Evolutionary conservation across 1,140 invertebrate species (phyloP).

Genomic region (Akabosia matsudoensis): DNA sequence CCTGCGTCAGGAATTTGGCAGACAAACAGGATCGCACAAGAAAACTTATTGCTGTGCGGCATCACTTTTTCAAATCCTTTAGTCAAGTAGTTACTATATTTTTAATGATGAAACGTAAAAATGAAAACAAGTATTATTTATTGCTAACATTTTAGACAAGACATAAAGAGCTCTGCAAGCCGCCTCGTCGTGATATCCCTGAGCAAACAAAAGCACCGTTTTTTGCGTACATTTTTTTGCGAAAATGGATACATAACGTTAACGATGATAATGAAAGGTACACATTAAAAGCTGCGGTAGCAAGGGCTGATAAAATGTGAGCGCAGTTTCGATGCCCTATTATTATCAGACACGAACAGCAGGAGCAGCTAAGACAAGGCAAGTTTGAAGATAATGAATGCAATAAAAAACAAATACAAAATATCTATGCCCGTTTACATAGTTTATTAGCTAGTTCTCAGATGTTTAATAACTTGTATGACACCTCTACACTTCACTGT

Average conservation of each 20-base stretch:
- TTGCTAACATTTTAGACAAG: too few relatives aligned
- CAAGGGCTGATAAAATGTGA: background rate
- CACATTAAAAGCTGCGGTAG: background rate
- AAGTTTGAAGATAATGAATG: background rate
- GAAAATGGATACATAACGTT: background rate
- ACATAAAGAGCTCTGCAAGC: background rate
- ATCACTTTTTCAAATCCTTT: background rate
- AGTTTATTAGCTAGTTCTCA: constrained; percentile 10
- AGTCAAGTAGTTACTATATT: background rate
- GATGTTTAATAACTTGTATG: constrained; percentile 14
- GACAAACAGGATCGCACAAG: background rate
- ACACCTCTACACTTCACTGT: background rate
- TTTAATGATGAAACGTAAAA: background rate
- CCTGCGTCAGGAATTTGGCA: background rate
- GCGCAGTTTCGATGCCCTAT: too few relatives aligned
- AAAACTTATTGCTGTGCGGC: background rate
- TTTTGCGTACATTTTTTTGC: too few relatives aligned
- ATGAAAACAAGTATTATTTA: background rate
- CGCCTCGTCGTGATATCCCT: background rate
- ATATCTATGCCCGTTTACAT: background rate
- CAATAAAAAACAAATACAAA: constrained; percentile 5
- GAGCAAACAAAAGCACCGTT: background rate
- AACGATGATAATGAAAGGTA: background rate
- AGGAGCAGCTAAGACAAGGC: background rate
- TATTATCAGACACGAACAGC: background rate